Evolutionary conservation across 2,888 invertebrate species (phyloP), one percentile per base, ranked within the genome.

Genomic region (Drosophila niveifrons): DNA sequence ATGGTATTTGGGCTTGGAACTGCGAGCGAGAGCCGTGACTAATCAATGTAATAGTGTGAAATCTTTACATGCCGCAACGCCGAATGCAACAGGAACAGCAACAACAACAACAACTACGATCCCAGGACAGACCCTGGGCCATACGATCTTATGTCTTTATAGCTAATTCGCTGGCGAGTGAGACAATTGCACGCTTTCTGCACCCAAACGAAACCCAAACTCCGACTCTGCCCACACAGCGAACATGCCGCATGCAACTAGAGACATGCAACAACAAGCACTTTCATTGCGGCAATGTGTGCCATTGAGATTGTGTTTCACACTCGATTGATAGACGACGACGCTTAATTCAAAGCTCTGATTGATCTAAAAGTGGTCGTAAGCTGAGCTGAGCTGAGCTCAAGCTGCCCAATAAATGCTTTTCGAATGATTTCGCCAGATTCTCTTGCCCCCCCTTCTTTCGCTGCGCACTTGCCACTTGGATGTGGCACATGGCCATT

Each of bases 11-110:
- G 39, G 41, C 53, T 41, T 23, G 51, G 56, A 59, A 59, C 39
- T 61, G 61, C 13, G 47, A 57, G 41, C 39, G 56, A 58, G 31
- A 73, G 65, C 78, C 80, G 82, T 87, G 90, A 90, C 90, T 90
- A 90, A 90, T 90, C 90, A 90, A 89, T 74, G 82, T 78, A 88
- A 89, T 72, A 76, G 88, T 90, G 88, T 82, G 75, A 80, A 89
- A 82, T 86, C 87, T 82, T 72, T 69, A 66, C 73, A 73, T 69
- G 66, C 53, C 58, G 7, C 56, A 44, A 56, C 10, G 31, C 13
- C 9, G 23, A 23, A 23, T 23, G 59, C 76, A 59, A 15, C 34
- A 48, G 55, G 34, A 48, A 47, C 44, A 41, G 31, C 29, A 13
- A 39, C 13, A 11, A 29, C 17, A n/a, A 55, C 55, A 23, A 23